A percentile compares a stretch with the other conserved stretches of the same genome.
These are phyloP conservation scores for Candidula unifasciata DNA, from an alignment of 2,888 invertebrate genomes.

Conservation along the genomic window DNA sequence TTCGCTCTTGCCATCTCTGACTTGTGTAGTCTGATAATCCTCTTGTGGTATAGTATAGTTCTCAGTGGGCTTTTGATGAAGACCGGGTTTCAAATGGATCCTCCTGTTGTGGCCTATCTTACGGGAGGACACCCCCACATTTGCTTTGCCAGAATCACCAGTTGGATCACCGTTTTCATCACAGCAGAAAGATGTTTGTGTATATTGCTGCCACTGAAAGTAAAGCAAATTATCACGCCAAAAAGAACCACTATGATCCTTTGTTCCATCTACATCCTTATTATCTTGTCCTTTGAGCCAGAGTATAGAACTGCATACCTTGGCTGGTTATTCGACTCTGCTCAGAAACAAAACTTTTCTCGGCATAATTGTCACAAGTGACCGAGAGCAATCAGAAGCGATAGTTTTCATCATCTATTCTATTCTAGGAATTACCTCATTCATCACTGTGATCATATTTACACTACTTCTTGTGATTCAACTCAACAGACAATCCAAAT, in stretches of 20 bases:
- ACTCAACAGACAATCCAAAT: too few relatives aligned
- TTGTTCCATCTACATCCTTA: not conserved
- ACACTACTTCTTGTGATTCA: too few relatives aligned
- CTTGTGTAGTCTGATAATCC: not conserved
- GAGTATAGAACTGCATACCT: not conserved
- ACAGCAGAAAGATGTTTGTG: not conserved
- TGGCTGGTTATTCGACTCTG: not conserved
- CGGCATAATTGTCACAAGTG: too few relatives aligned
- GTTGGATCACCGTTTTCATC: not conserved
- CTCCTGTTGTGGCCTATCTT: not conserved
- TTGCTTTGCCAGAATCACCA: not conserved
- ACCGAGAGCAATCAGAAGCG: too few relatives aligned
- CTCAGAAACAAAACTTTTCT: too few relatives aligned
- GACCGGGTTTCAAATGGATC: not conserved
- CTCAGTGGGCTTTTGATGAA: not conserved
- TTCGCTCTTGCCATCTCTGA: not conserved
- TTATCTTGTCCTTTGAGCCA: not conserved
- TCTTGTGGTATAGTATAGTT: not conserved
- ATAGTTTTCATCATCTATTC: too few relatives aligned
- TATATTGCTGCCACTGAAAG: not conserved
- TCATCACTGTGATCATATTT: too few relatives aligned
- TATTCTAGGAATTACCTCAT: too few relatives aligned
- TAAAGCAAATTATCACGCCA: not conserved
- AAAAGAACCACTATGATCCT: not conserved
- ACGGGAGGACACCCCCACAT: not conserved